Evolutionary conservation across 37 sponge, comb jelly and placozoan genomes (phyloP), one percentile per base, ranked within the genome.

Genomic region (Cladorhizidae sp.): DNA sequence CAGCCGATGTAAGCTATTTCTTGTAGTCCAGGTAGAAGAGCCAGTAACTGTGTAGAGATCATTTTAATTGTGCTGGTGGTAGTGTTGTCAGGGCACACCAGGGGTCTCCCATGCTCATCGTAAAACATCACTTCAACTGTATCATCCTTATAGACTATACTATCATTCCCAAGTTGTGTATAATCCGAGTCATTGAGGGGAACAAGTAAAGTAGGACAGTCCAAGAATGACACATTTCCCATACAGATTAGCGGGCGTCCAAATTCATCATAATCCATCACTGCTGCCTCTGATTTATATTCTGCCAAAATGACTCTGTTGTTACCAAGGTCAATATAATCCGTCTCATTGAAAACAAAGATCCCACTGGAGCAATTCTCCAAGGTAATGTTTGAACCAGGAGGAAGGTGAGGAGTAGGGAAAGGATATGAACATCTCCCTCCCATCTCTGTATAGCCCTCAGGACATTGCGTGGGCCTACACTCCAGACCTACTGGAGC

Each of bases 1-100:
- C 82, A 77, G 0, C 88, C 89, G 23, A 86, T 49, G 35, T 90
- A 90, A 0, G 88, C 74, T 15, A 76, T 43, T 29, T 73, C 31
- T 17, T 35, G 25, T 43, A 42, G 39, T 21, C 72, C 81, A 23
- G 81, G 81, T 25, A 69, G 59, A 23, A 61, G 40, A 36, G 32
- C 41, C 20, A 58, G 59, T 21, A 25, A 58, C 14, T 18, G 59
- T 14, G 31, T 1, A 17, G 51, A 40, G 2, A 59, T 71, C 20
- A 1, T 32, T 21, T 61, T 87, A 12, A 67, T 39, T 57, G 36
- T 43, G 25, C 32, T 5, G 1, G 73, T 76, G 31, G 35, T 74
- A 21, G 3, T 54, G 49, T 52, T 54, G 1, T 52, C 57, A 55
- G 75, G 75, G 55, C 75, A 74, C 6, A 74, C 5, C 1, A 74